phyloP scores from a whole-genome alignment of 2,888 invertebrate genomes.

The Melinaea menophilus region DNA sequence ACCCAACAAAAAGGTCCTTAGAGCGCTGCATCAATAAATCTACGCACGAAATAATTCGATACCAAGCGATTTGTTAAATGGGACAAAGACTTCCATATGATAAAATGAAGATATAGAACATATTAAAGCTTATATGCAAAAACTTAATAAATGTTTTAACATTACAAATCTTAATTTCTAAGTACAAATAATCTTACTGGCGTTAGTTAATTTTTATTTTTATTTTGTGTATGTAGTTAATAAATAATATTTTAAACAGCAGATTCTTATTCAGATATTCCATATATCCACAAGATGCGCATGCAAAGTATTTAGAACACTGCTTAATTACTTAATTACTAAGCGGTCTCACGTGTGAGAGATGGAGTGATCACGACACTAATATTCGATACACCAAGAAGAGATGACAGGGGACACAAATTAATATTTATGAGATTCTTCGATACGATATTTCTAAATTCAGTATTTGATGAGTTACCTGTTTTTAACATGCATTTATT shows the following conservation, averaged over 20 bases:
- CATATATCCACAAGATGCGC: background rate
- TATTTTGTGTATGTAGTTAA: too few species aligned
- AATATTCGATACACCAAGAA: background rate
- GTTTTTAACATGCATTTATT: too few species aligned
- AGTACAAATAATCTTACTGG: too few species aligned
- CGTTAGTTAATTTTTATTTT: too few species aligned
- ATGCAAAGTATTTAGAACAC: background rate
- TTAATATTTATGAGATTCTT: background rate
- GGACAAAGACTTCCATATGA: slow-evolving; percentile 69
- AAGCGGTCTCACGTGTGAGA: background rate
- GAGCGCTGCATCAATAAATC: slow-evolving; percentile 70
- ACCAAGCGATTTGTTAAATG: slow-evolving; percentile 67
- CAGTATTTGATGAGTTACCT: too few species aligned
- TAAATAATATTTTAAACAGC: too few species aligned
- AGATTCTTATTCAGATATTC: too few species aligned
- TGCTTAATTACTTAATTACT: background rate
- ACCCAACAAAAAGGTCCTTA: slow-evolving; percentile 67
- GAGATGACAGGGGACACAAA: background rate
- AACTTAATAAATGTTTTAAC: background rate
- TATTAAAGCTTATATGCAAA: slow-evolving; percentile 10
- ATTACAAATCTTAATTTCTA: too few species aligned
- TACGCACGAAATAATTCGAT: slow-evolving; percentile 73
- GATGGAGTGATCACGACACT: background rate
- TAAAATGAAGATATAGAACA: slow-evolving; percentile 56
- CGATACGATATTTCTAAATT: background rate